Evolutionary conservation across 2,888 invertebrate genomes (phyloP), one percentile per base, ranked within the genome.

Genomic region (Hymenopus coronatus): DNA sequence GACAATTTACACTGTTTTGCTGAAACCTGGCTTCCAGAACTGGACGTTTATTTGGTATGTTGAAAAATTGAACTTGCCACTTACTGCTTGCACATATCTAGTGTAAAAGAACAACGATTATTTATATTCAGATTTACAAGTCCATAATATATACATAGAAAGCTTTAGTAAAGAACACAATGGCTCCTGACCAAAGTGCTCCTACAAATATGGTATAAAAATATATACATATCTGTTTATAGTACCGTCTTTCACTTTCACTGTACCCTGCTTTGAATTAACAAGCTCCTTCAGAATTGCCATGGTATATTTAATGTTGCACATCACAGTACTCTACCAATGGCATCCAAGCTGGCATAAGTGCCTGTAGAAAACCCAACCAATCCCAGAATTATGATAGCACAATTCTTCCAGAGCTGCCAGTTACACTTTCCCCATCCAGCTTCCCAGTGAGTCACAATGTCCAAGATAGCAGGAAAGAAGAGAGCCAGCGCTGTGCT

Each of bases 401-500:
- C 83, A 12, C 93, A 91, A 92, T 97, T 95, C 92, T 97, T 97
- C 12, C 93, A 1, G 20, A 93, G 90, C 54, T 92, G 92, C 88
- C 91, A 91, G 0, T 94, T 92, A 84, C 95, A 91, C 46, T 93
- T 92, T 28, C 94, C 95, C 2, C 94, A 93, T 86, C 94, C 95
- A 91, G 91, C 90, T 12, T 95, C 95, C 92, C 96, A 96, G 89
- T 94, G 94, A 0, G 95, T 94, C 8, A 98, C 96, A 91, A 98
- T 94, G 92, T 98, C 97, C 90, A 98, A 96, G 89, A 98, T 94
- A 0, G 98, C 97, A 2, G 98, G 98, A 92, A 98, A 97, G 83
- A 98, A 94, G 82, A 99, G 94, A 0, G 98, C 98, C 90, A 99
- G 93, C 0, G 97, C 96, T 8, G 98, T 97, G 91, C 98, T 97